Percentiles rank a stretch among this genome's conserved stretches.
phyloP scores from a whole-genome alignment of 2,113 vertebrate genomes.

The Antennarius striatus region DNA sequence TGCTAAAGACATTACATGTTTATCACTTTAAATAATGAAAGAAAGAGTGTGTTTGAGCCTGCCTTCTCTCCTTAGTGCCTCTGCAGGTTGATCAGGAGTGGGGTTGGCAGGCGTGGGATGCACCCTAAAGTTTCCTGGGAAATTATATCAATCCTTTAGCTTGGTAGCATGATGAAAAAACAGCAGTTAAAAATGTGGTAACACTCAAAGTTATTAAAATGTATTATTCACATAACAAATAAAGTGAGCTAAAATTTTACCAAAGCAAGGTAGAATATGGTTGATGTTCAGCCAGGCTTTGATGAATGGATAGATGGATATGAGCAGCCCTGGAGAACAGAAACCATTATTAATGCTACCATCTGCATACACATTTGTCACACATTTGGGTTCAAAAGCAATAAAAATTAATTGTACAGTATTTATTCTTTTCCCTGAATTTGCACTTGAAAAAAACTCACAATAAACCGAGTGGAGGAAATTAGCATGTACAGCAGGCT shows the following conservation, averaged over 20 bases:
- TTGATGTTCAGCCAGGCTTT: conserved; percentile 82
- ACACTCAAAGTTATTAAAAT: background rate
- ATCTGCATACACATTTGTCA: background rate
- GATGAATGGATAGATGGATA: conserved; percentile 81
- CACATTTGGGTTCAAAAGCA: background rate
- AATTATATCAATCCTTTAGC: background rate
- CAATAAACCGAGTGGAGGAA: background rate
- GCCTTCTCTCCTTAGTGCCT: conserved; percentile 76
- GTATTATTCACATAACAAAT: background rate
- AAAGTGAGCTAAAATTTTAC: conserved; percentile 44
- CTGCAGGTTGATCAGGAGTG: conserved; percentile 62
- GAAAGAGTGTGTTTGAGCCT: conserved; percentile 5
- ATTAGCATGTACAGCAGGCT: background rate
- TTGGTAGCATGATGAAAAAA: background rate
- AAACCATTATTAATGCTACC: conserved; percentile 4
- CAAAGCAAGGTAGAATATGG: conserved; percentile 77
- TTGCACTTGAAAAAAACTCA: background rate
- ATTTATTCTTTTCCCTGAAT: background rate
- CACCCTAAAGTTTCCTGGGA: conserved; percentile 77
- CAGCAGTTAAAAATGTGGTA: background rate
- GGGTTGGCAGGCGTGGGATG: conserved; percentile 69
- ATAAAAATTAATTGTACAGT: background rate
- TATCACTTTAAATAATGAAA: background rate
- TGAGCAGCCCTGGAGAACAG: conserved; percentile 75
- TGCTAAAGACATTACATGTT: too few species aligned